Evolutionary conservation across 2,113 vertebrate species (phyloP).

Genomic region (Picathartes gymnocephalus): DNA sequence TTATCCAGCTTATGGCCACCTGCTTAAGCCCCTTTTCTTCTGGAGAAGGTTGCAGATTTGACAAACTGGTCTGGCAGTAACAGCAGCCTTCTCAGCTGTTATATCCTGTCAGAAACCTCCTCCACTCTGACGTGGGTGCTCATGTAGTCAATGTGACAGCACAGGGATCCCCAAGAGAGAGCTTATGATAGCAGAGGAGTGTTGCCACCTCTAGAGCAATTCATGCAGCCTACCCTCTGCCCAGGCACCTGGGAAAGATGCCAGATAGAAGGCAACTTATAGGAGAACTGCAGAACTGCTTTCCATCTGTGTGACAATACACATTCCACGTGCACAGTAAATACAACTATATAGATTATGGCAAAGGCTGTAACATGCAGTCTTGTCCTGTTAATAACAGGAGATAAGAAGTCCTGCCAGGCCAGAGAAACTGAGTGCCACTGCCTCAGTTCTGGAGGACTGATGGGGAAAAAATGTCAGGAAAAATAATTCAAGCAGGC

Average conservation of each 20-base stretch:
- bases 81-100: not conserved
- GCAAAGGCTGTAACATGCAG: not conserved
- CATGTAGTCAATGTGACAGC: not conserved
- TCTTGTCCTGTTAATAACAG: not conserved
- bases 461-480: not conserved
- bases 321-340: not conserved
- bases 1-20: not conserved
- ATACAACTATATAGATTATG: not conserved
- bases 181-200: not conserved
- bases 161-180: not conserved
- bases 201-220: not conserved
- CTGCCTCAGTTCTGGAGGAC: not conserved
- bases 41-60: not conserved
- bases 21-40: not conserved
- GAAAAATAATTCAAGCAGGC: not conserved
- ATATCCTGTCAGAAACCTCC: not conserved
- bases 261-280: not conserved
- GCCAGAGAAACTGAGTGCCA: not conserved
- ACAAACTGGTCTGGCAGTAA: not conserved
- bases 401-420: not conserved
- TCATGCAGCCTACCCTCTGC: not conserved
- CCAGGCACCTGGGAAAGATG: not conserved
- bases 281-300: not conserved
- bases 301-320: not conserved
- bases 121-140: not conserved